Evolutionary conservation across 92 coral and sea anemone species (phyloP).

Genomic region (Epizoanthus stellaris): DNA sequence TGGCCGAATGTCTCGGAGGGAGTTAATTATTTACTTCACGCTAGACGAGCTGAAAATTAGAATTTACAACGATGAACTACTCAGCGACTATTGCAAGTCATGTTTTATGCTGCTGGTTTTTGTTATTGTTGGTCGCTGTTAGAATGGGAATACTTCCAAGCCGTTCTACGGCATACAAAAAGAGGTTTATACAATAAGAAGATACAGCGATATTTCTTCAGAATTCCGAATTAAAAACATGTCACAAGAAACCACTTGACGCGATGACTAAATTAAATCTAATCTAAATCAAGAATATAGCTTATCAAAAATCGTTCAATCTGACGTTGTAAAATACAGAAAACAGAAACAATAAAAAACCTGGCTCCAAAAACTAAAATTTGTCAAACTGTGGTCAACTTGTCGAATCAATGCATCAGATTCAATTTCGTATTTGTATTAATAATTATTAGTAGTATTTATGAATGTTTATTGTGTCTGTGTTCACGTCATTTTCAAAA

Average conservation of each 20-base stretch:
- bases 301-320: constrained; percentile 6
- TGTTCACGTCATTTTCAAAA: not conserved
- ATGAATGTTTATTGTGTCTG: not conserved
- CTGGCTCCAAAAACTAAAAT: constrained; percentile 24
- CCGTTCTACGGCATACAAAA: not conserved
- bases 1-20: constrained; percentile 3
- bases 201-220: not conserved
- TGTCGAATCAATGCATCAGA: not conserved
- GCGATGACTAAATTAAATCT: constrained; percentile 18
- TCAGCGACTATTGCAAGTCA: not conserved
- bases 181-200: not conserved
- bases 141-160: not conserved
- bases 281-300: not conserved
- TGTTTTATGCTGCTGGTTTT: no score
- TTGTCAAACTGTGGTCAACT: constrained; percentile 37
- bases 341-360: not conserved
- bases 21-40: constrained; percentile 14
- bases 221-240: not conserved
- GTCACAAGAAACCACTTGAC: not conserved
- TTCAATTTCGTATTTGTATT: not conserved
- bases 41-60: not conserved
- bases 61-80: not conserved
- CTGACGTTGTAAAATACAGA: constrained; percentile 14
- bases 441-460: not conserved
- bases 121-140: not conserved